Evolutionary conservation across 2,888 invertebrate species (phyloP).

Genomic region (Drosophila setosimentum): DNA sequence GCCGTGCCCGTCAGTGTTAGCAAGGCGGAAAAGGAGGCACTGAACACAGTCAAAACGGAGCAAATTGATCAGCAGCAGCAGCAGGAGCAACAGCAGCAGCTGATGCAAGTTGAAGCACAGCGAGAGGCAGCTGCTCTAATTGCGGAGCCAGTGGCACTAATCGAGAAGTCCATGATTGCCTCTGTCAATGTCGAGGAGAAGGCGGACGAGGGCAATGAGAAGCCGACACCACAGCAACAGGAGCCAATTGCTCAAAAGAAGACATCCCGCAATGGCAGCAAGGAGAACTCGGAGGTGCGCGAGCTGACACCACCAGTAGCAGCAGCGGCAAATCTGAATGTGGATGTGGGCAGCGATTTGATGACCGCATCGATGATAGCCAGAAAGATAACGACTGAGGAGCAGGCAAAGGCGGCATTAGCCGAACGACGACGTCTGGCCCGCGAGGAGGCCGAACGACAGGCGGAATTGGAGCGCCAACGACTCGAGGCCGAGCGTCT

Average conservation of each 20-base stretch:
- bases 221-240: conserved; percentile 68
- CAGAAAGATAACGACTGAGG: conserved; percentile 93
- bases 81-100: conserved; percentile 18
- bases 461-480: conserved; percentile 93
- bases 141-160: background rate
- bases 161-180: conserved; percentile 23
- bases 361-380: conserved; percentile 89
- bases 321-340: conserved; percentile 26
- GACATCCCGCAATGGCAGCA: conserved; percentile 77
- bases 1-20: conserved; percentile 65
- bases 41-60: conserved; percentile 83
- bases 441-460: conserved; percentile 95
- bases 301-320: conserved; percentile 72
- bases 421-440: conserved; percentile 95
- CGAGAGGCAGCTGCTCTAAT: conserved; percentile 60
- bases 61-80: conserved; percentile 54
- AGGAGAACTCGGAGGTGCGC: conserved; percentile 81
- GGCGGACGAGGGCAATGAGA: conserved; percentile 82
- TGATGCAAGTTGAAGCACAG: conserved; percentile 52
- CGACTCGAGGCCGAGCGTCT: conserved; percentile 90
- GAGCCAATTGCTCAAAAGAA: conserved; percentile 51
- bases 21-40: conserved; percentile 85
- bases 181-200: conserved; percentile 78
- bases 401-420: conserved; percentile 96
- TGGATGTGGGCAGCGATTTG: conserved; percentile 67